A percentile compares a stretch with the other conserved stretches of the same genome.
These are phyloP conservation scores for Phlogophora meticulosa DNA, from an alignment of 2,888 invertebrate species.

Conservation along the genomic window DNA sequence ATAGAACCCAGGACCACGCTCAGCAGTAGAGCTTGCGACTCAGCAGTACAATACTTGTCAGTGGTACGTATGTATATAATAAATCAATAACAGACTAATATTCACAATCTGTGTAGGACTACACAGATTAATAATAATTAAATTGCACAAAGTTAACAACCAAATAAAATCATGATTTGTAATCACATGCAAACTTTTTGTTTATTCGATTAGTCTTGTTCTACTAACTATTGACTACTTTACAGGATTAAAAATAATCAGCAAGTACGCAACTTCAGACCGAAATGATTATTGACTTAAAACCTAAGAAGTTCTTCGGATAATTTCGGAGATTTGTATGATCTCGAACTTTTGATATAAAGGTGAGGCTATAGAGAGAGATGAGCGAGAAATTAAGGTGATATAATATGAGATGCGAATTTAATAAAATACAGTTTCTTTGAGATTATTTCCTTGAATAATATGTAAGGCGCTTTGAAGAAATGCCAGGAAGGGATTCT, in stretches of 20 bases:
- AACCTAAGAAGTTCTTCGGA: constrained; percentile 8
- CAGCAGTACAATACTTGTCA: no score
- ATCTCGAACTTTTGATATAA: constrained; percentile 22
- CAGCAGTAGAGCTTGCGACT: no score
- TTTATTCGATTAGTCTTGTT: constrained; percentile 8
- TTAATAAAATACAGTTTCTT: no score
- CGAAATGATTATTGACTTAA: constrained; percentile 18
- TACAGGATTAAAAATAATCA: constrained; percentile 7
- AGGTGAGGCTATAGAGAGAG: not conserved
- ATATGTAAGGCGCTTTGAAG: no score
- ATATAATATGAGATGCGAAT: not conserved
- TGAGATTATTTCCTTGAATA: no score
- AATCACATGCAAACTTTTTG: not conserved
- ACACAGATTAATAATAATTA: not conserved
- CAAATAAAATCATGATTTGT: constrained; percentile 8
- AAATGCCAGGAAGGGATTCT: no score
- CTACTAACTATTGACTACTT: constrained; percentile 6
- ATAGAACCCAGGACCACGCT: no score
- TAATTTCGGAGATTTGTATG: constrained; percentile 33
- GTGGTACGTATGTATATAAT: no score
- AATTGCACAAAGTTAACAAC: not conserved
- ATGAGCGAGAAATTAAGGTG: constrained; percentile 15
- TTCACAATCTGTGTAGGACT: not conserved
- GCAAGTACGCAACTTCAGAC: not conserved
- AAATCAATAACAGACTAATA: not conserved